These are phyloP conservation scores for Drosophila longiperda DNA, from an alignment of 2,888 invertebrate genomes.

Conservation along the genomic window DNA sequence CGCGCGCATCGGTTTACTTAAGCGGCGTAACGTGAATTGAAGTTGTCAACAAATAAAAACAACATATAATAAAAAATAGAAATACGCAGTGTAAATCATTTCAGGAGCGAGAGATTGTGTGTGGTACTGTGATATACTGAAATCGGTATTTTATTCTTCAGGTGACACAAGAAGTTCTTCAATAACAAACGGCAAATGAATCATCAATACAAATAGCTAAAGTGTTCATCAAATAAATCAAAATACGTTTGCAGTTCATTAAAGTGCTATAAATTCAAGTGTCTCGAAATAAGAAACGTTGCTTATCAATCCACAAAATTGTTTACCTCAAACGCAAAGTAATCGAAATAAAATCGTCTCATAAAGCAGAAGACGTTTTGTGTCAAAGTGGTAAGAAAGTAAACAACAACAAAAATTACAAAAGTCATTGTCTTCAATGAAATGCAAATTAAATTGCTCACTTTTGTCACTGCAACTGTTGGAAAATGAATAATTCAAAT, in stretches of 20 bases:
- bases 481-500: background rate
- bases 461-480: background rate
- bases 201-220: conserved; percentile 8
- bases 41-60: conserved; percentile 11
- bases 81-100: conserved; percentile 6
- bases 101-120: conserved; percentile 21
- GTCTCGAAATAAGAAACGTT: background rate
- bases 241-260: background rate
- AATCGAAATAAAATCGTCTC: background rate
- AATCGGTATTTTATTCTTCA: conserved; percentile 28
- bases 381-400: conserved; percentile 25
- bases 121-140: conserved; percentile 13
- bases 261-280: conserved; percentile 10
- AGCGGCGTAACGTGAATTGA: conserved; percentile 7
- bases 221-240: background rate
- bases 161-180: conserved; percentile 5
- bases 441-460: background rate
- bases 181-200: conserved; percentile 17
- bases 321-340: conserved; percentile 4
- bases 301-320: background rate
- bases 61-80: background rate
- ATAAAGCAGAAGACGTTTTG: background rate
- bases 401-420: background rate
- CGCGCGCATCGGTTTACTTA: conserved; percentile 34
- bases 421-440: background rate